Conservation (phyloP, 2,888 invertebrate species). For the Noctuana brunneofusca region DNA sequence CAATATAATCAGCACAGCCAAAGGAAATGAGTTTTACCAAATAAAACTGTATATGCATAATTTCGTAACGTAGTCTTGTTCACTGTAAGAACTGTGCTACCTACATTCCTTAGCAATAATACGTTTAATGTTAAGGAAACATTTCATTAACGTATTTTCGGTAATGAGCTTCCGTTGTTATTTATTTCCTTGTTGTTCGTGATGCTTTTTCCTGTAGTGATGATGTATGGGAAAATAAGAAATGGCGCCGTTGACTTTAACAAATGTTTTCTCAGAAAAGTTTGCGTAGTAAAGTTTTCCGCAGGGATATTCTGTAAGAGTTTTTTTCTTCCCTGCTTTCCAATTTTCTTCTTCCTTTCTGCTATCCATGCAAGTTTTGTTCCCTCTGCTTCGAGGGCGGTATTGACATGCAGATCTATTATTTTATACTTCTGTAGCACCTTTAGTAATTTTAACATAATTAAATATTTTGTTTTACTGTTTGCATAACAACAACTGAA, state of each 20-base stretch:
- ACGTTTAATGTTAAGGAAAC: background rate
- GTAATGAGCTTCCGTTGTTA: slow-evolving; percentile 10
- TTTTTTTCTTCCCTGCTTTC: slow-evolving; percentile 27
- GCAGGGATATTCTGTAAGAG: slow-evolving; percentile 30
- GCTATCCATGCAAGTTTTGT: slow-evolving; percentile 12
- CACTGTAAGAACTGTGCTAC: background rate
- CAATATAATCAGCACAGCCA: slow-evolving; percentile 45
- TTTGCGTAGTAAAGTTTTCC: slow-evolving; percentile 24
- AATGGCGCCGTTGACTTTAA: slow-evolving; percentile 22
- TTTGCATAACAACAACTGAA: no score
- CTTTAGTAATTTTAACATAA: background rate
- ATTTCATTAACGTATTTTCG: slow-evolving; percentile 8
- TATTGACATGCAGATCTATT: slow-evolving; percentile 2
- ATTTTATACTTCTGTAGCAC: background rate
- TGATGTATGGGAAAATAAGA: slow-evolving; percentile 9
- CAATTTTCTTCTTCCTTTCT: slow-evolving; percentile 24
- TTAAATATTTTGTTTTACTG: no score
- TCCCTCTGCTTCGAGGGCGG: background rate
- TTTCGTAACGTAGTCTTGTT: background rate
- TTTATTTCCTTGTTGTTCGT: slow-evolving; percentile 11
- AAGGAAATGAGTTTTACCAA: slow-evolving; percentile 64
- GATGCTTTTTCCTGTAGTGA: background rate
- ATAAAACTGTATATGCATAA: slow-evolving; percentile 46
- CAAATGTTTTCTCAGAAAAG: slow-evolving; percentile 26
- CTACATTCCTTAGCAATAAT: background rate